Evolutionary conservation across 2,113 vertebrate species (phyloP).

Genomic region (Silurus meridionalis): DNA sequence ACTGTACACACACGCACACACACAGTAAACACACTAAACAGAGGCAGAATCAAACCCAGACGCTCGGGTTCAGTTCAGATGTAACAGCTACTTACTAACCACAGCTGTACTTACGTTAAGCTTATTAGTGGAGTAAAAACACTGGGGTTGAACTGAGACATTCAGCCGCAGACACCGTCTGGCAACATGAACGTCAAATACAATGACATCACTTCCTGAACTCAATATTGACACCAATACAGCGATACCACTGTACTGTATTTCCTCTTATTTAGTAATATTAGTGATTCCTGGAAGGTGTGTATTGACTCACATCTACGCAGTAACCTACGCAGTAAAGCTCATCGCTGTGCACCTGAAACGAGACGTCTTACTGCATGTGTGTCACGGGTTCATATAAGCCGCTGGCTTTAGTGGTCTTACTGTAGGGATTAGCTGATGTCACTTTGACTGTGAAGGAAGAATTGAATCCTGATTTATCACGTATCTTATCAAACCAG

Average conservation of each 20-base stretch:
- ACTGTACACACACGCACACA: constrained; percentile 68
- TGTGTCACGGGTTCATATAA: background rate
- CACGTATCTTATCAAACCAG: background rate
- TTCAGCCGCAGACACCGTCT: too few relatives aligned
- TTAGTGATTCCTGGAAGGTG: background rate
- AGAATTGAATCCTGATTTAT: background rate
- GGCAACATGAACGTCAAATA: background rate
- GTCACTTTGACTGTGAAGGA: background rate
- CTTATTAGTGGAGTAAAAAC: constrained; percentile 3
- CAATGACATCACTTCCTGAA: background rate
- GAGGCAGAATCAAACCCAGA: background rate
- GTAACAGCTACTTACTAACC: background rate
- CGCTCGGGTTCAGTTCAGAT: background rate
- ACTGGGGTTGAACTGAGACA: background rate
- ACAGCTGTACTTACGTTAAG: background rate
- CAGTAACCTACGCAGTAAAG: background rate
- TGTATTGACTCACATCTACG: background rate
- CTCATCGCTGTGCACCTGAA: background rate
- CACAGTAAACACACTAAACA: background rate
- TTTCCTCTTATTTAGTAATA: background rate
- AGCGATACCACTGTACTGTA: background rate
- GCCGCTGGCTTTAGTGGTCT: background rate
- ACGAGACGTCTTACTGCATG: background rate
- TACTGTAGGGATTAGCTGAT: constrained; percentile 7
- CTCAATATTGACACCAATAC: background rate